phyloP scores from a whole-genome alignment of 2,888 invertebrate genomes.

The Oscheius sp. region DNA sequence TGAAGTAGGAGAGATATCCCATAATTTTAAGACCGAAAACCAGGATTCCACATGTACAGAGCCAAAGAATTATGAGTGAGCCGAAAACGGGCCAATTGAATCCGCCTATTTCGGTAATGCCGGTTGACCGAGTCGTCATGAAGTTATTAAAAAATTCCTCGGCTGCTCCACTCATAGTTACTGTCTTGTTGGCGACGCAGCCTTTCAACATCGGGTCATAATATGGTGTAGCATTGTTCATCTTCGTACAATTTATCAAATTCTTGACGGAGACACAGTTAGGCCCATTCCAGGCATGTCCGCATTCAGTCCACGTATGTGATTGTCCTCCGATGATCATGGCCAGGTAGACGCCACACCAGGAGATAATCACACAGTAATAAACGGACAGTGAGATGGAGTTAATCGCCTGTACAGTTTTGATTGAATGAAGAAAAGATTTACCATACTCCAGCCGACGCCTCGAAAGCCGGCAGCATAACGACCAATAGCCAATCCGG shows the following conservation, averaged over 20 bases:
- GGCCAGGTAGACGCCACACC: conserved; percentile 83
- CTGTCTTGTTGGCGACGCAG: not conserved
- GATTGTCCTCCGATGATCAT: conserved; percentile 32
- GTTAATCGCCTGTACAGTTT: too few species aligned
- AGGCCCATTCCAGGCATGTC: conserved; percentile 37
- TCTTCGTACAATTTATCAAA: not conserved
- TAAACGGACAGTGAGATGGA: conserved; percentile 94
- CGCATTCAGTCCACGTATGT: conserved; percentile 37
- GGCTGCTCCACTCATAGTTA: not conserved
- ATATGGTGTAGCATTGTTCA: not conserved
- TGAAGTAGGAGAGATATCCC: conserved; percentile 48
- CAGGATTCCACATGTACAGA: conserved; percentile 52
- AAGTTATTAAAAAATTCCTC: conserved; percentile 50
- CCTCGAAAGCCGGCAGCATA: conserved; percentile 26
- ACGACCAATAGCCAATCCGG: conserved; percentile 2
- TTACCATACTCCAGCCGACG: conserved; percentile 89
- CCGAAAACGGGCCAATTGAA: conserved; percentile 50
- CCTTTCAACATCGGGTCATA: not conserved
- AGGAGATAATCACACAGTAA: conserved; percentile 92
- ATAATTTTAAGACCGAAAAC: conserved; percentile 62
- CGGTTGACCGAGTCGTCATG: conserved; percentile 46
- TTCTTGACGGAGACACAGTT: not conserved
- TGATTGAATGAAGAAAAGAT: too few species aligned
- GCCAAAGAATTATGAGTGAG: conserved; percentile 48
- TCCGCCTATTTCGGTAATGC: conserved; percentile 47